These are phyloP conservation scores for Phoebastria nigripes DNA, from an alignment of 2,797 vertebrate genomes.

Conservation along the genomic window DNA sequence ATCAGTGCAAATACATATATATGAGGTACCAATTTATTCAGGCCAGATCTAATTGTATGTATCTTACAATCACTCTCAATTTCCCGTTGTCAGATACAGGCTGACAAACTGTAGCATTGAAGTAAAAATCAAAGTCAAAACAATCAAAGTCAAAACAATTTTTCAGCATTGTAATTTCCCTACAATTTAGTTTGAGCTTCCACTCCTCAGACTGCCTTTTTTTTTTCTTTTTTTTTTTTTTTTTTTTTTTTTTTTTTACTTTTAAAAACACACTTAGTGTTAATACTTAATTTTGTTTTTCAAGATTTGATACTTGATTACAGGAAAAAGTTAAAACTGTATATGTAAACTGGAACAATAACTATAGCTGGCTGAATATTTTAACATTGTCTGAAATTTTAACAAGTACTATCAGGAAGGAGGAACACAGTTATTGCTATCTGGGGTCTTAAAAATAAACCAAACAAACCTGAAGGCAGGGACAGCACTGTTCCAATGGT, in stretches of 20 bases:
- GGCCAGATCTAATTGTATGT: constrained; percentile 62
- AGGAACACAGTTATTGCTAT: constrained; percentile 75
- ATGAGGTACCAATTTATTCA: constrained; percentile 72
- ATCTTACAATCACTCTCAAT: constrained; percentile 32
- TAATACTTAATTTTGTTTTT: not conserved
- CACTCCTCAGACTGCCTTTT: not conserved
- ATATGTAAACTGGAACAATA: constrained; percentile 4
- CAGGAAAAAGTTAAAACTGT: not conserved
- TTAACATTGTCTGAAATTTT: constrained; percentile 46
- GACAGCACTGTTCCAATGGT: constrained; percentile 32
- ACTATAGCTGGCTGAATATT: constrained; percentile 64
- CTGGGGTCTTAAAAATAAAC: constrained; percentile 42
- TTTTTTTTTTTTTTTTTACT: not conserved
- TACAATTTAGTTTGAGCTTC: not conserved
- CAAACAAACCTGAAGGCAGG: constrained; percentile 33
- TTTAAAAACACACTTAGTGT: not conserved
- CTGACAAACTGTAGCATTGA: not conserved
- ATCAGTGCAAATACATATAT: constrained; percentile 70
- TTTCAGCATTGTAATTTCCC: not conserved
- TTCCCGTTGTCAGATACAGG: not conserved
- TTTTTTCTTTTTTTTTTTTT: not conserved
- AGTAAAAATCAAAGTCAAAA: not conserved
- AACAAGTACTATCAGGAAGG: constrained; percentile 51
- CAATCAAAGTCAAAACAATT: not conserved
- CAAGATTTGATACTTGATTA: constrained; percentile 29